Conservation (phyloP, 2,888 invertebrate species). For the Watsonalla binaria region DNA sequence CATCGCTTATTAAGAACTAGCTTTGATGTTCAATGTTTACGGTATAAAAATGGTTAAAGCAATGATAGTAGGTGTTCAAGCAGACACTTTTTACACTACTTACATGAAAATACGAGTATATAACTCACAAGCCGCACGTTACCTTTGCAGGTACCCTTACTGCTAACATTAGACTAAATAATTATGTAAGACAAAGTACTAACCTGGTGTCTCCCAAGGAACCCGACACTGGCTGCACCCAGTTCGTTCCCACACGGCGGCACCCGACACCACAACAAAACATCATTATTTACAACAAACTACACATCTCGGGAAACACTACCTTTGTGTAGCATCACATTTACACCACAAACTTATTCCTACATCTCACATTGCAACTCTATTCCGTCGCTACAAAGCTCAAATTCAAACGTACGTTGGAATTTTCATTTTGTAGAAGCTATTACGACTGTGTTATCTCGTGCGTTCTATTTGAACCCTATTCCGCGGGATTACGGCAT, state of each 20-base stretch:
- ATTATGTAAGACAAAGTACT: not conserved
- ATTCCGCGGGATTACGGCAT: not conserved
- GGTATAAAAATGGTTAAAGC: too few species aligned
- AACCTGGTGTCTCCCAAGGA: too few species aligned
- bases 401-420: not conserved
- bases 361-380: constrained; percentile 2
- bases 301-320: constrained; percentile 42
- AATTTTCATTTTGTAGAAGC: not conserved
- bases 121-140: too few species aligned
- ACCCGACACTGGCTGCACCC: too few species aligned
- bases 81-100: too few species aligned
- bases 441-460: not conserved
- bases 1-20: too few species aligned
- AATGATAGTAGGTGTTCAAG: too few species aligned
- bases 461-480: not conserved
- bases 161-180: too few species aligned
- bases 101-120: too few species aligned
- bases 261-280: constrained; percentile 1
- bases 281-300: constrained; percentile 53
- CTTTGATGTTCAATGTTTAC: too few species aligned
- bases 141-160: too few species aligned
- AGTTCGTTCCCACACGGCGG: not conserved
- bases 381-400: constrained; percentile 9
- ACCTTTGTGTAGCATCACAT: constrained; percentile 24
- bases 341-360: constrained; percentile 7